Evolutionary conservation across 1,140 invertebrate species (phyloP), one percentile per base, ranked within the genome.

Genomic region (Sycophila sp.): DNA sequence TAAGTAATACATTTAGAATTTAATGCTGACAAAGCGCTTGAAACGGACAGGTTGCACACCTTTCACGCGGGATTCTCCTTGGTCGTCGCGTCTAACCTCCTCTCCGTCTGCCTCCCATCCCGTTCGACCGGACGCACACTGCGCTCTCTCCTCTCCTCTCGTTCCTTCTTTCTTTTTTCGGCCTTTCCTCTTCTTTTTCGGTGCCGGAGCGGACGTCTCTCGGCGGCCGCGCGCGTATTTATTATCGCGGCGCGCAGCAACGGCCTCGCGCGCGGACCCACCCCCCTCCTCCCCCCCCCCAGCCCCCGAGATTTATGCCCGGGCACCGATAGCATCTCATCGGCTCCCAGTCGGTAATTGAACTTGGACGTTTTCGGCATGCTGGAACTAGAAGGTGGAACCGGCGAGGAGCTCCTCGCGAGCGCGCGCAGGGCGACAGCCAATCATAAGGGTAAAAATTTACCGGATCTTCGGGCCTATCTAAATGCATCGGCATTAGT

Each of bases 321-420:
- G 30, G 40, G 49, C 60, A 47, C 11, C 68, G 68, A 70, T 70
- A 70, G 36, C 68, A 70, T 70, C 68, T 70, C 68, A 70, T 64
- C 68, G 60, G 68, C 68, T 70, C 60, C 68, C 68, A 70, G 49
- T 70, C 60, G 68, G 68, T 70, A 70, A 70, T 70, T 70, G 68
- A 70, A 70, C 68, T 70, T 53, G 68, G 68, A 70, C 60, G 68
- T 70, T 70, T 70, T 70, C 59, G 68, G 68, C 68, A 64, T 64
- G 68, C 24, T 58, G 28, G 58, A 64, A 64, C 68, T 70, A 70
- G 36, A 38, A 56, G 60, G 67, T 69, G 66, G 56, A 53, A 30
- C 13, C 51, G 34, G n/a, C 55, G 36, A 42, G n/a, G n/a, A n/a
- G n/a, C n/a, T n/a, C 30, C 32, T 30, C 34, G 30, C 24, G 15